Evolutionary conservation across 2,888 invertebrate genomes (phyloP).

Genomic region (Drosophila leonis): DNA sequence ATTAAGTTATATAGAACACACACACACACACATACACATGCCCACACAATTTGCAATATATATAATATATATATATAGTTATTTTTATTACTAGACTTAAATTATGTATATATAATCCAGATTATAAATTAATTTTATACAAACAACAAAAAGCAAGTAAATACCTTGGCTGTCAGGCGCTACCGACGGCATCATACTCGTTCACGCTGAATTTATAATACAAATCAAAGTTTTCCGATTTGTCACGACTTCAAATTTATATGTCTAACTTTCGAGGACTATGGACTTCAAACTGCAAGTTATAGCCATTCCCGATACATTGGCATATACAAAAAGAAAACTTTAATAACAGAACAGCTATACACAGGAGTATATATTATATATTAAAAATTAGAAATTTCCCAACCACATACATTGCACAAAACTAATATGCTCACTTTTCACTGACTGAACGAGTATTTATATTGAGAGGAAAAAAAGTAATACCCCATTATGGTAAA

Average conservation of each 20-base stretch:
- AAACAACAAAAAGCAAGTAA: constrained; percentile 19
- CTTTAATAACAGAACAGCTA: no score
- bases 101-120: constrained; percentile 64
- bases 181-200: constrained; percentile 1
- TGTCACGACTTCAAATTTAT: background rate
- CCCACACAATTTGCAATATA: constrained; percentile 67
- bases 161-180: background rate
- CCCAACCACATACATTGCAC: background rate
- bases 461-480: background rate
- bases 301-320: background rate
- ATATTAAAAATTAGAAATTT: background rate
- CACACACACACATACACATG: constrained; percentile 30
- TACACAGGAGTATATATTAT: background rate
- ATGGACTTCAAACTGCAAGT: background rate
- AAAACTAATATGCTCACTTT: background rate
- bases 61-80: constrained; percentile 55
- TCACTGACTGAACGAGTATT: constrained; percentile 4
- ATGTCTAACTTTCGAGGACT: background rate
- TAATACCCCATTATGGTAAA: constrained; percentile 22
- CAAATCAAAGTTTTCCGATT: background rate
- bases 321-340: background rate
- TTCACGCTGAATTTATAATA: background rate
- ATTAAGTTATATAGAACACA: constrained; percentile 46
- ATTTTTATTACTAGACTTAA: constrained; percentile 73
- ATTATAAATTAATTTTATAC: constrained; percentile 70